phyloP scores from a whole-genome alignment of 64 coral and sea anemone genomes.

The Montipora cactus region DNA sequence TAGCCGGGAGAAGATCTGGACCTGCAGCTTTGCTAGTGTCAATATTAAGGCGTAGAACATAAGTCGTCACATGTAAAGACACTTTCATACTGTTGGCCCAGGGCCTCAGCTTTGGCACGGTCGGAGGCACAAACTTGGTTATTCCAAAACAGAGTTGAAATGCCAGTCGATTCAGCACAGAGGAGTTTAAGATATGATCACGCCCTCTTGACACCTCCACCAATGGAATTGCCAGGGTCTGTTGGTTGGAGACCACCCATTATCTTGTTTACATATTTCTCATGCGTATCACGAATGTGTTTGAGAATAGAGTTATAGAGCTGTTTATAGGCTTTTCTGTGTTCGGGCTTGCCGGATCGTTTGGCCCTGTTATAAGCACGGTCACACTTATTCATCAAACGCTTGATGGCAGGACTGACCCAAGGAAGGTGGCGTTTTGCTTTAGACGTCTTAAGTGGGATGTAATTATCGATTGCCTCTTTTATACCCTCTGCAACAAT shows the following conservation, averaged over 20 bases:
- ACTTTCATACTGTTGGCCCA: background rate
- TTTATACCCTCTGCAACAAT: slow-evolving; percentile 32
- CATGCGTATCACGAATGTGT: slow-evolving; percentile 17
- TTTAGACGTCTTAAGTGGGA: slow-evolving; percentile 49
- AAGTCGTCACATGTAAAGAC: slow-evolving; percentile 37
- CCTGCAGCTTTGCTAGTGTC: background rate
- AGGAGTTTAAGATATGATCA: slow-evolving; percentile 41
- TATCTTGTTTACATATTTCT: slow-evolving; percentile 12
- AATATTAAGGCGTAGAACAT: background rate
- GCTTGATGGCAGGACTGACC: background rate
- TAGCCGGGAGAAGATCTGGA: background rate
- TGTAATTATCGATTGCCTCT: slow-evolving; percentile 2
- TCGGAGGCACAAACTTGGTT: background rate
- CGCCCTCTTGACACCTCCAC: slow-evolving; percentile 27
- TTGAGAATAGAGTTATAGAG: slow-evolving; percentile 27
- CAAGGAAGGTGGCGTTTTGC: slow-evolving; percentile 14
- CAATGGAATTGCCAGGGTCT: background rate
- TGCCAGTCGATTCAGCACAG: slow-evolving; percentile 14
- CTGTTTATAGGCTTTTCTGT: slow-evolving; percentile 8
- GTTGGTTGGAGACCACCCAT: slow-evolving; percentile 10
- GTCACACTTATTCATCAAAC: slow-evolving; percentile 36
- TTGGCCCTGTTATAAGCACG: slow-evolving; percentile 29
- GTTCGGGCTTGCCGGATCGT: background rate
- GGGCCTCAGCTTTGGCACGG: background rate
- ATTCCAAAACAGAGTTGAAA: slow-evolving; percentile 18